Percentiles rank a stretch among this genome's conserved stretches.
These are phyloP conservation scores for Nomada goodeniana DNA, from an alignment of 2,888 invertebrate genomes.

Conservation along the genomic window DNA sequence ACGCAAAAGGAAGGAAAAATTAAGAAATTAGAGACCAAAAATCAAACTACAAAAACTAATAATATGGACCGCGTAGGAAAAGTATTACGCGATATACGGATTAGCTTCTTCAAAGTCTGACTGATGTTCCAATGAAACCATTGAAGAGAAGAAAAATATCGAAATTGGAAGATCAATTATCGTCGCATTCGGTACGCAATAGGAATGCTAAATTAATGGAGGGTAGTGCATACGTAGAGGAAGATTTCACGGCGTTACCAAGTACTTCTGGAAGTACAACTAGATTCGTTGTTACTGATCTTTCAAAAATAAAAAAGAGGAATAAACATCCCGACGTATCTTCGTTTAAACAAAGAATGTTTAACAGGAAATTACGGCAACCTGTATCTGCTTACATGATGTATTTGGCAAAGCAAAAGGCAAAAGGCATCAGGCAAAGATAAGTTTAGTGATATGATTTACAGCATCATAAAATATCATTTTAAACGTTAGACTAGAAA, in stretches of 20 bases:
- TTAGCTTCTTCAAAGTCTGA: conserved; percentile 72
- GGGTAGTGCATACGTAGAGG: conserved; percentile 30
- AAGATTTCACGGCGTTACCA: conserved; percentile 54
- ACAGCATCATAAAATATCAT: not conserved
- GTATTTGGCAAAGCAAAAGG: conserved; percentile 75
- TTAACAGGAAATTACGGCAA: conserved; percentile 75
- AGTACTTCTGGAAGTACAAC: conserved; percentile 77
- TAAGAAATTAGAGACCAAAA: conserved; percentile 16
- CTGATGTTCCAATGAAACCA: conserved; percentile 64
- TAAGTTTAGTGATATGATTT: conserved; percentile 14
- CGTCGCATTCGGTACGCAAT: conserved; percentile 65
- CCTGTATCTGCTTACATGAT: conserved; percentile 73
- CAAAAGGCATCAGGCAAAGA: conserved; percentile 64
- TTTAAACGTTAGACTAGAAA: conserved; percentile 1
- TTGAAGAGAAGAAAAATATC: conserved; percentile 47
- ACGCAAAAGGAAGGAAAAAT: conserved; percentile 6
- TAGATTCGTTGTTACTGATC: conserved; percentile 72
- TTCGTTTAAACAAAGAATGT: conserved; percentile 75
- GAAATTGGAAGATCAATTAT: conserved; percentile 39
- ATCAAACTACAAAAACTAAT: not conserved
- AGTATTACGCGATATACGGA: conserved; percentile 74
- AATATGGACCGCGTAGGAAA: not conserved
- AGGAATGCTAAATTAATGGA: not conserved
- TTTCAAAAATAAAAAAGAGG: conserved; percentile 70
- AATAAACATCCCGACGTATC: conserved; percentile 58